Percentiles rank a stretch among this genome's conserved stretches.
Conservation (phyloP, 2,888 invertebrate species). For the Stenodera caucasica region DNA sequence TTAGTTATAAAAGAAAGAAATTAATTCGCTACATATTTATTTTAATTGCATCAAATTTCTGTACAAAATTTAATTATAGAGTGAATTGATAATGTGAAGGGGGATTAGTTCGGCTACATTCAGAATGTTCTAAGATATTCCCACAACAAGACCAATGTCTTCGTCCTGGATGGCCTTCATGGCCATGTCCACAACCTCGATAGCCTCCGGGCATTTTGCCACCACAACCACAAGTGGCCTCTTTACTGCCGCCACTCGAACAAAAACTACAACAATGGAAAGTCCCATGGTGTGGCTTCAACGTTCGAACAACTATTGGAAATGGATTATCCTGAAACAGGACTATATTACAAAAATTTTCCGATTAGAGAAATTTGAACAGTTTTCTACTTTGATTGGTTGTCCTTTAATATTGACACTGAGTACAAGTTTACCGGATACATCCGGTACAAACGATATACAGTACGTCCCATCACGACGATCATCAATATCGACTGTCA, state of each 20-base stretch:
- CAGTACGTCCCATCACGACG: slow-evolving; percentile 67
- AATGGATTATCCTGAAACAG: slow-evolving; percentile 68
- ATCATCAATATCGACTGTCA: slow-evolving; percentile 61
- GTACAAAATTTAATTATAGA: slow-evolving; percentile 47
- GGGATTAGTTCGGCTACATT: slow-evolving; percentile 60
- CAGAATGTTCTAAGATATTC: slow-evolving; percentile 63
- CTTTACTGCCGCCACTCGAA: slow-evolving; percentile 74
- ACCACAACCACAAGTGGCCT: slow-evolving; percentile 70
- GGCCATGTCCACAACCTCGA: slow-evolving; percentile 80
- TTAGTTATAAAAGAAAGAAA: background rate
- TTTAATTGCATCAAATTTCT: background rate
- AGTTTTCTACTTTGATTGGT: slow-evolving; percentile 63
- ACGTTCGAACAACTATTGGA: slow-evolving; percentile 64
- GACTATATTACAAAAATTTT: slow-evolving; percentile 2
- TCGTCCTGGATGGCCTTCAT: slow-evolving; percentile 76
- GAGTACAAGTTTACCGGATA: slow-evolving; percentile 65
- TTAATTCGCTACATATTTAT: background rate
- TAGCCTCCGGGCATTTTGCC: slow-evolving; percentile 75
- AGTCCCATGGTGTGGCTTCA: slow-evolving; percentile 68
- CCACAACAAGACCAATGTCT: slow-evolving; percentile 86
- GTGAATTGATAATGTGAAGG: slow-evolving; percentile 61
- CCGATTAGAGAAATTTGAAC: background rate
- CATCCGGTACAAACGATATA: slow-evolving; percentile 64
- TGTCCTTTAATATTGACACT: slow-evolving; percentile 66
- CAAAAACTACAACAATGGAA: slow-evolving; percentile 84